A percentile compares a stretch with the other conserved stretches of the same genome.
Conservation (phyloP, 2,888 invertebrate genomes). For the Campoletis raptor region DNA sequence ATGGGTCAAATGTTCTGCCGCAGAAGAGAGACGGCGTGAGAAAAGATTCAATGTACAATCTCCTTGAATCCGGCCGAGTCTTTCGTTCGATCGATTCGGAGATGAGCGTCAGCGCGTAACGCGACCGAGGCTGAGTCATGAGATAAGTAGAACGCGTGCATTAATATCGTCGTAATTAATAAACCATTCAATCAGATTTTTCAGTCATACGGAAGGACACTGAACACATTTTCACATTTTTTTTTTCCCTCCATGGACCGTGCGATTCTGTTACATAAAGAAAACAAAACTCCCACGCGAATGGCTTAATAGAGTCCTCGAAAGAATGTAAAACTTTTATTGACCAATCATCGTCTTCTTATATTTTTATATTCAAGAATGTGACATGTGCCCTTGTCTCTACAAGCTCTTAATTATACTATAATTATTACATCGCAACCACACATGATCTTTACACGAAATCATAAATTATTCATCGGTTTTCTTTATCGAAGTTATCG, state of each 20-base stretch:
- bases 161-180: slow-evolving; percentile 50
- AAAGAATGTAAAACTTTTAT: background rate
- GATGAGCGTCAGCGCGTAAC: slow-evolving; percentile 45
- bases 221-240: slow-evolving; percentile 2
- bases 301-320: slow-evolving; percentile 23
- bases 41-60: background rate
- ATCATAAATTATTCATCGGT: slow-evolving; percentile 35
- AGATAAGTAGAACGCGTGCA: slow-evolving; percentile 59
- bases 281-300: slow-evolving; percentile 11
- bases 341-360: background rate
- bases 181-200: slow-evolving; percentile 16
- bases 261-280: slow-evolving; percentile 21
- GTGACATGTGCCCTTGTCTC: slow-evolving; percentile 43
- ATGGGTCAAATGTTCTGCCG: background rate
- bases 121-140: slow-evolving; percentile 59
- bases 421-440: slow-evolving; percentile 27
- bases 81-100: slow-evolving; percentile 14
- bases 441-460: slow-evolving; percentile 17
- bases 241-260: slow-evolving; percentile 10
- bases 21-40: background rate
- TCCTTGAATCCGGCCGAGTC: background rate
- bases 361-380: slow-evolving; percentile 39
- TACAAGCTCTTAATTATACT: slow-evolving; percentile 3
- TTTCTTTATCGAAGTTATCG: slow-evolving; percentile 27
- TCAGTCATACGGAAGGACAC: slow-evolving; percentile 51